Conservation (phyloP, 2,888 invertebrate species). For the Amblyjoppa proteus region DNA sequence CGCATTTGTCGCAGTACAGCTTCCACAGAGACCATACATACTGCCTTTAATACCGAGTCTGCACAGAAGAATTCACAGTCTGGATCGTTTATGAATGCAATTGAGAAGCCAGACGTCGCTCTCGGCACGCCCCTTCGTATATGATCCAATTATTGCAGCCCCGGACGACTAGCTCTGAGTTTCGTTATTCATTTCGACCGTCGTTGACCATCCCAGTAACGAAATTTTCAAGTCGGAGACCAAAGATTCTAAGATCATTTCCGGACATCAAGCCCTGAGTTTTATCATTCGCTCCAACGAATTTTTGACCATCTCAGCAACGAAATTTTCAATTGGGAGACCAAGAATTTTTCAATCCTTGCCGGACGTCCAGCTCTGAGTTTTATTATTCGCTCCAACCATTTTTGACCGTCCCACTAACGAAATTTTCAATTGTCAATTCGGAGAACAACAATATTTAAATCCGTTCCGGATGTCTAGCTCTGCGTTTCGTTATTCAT, state of each 20-base stretch:
- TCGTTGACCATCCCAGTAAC: no score
- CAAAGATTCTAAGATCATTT: no score
- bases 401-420: no score
- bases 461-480: background rate
- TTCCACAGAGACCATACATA: slow-evolving; percentile 53
- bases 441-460: no score
- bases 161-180: slow-evolving; percentile 2
- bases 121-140: slow-evolving; percentile 74
- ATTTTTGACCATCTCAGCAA: background rate
- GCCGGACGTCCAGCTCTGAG: no score
- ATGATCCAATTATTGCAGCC: slow-evolving; percentile 74
- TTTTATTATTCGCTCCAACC: no score
- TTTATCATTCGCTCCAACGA: no score
- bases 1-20: slow-evolving; percentile 25
- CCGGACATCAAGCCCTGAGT: background rate
- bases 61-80: slow-evolving; percentile 55
- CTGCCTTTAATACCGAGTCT: slow-evolving; percentile 4
- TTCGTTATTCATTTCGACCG: no score
- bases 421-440: no score
- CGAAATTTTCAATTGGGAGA: background rate
- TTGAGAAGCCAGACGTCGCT: slow-evolving; percentile 80
- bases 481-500: background rate
- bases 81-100: slow-evolving; percentile 77
- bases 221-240: no score
- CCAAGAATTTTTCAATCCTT: background rate